phyloP scores from a whole-genome alignment of 2,113 vertebrate species.

The Neotoma lepida region DNA sequence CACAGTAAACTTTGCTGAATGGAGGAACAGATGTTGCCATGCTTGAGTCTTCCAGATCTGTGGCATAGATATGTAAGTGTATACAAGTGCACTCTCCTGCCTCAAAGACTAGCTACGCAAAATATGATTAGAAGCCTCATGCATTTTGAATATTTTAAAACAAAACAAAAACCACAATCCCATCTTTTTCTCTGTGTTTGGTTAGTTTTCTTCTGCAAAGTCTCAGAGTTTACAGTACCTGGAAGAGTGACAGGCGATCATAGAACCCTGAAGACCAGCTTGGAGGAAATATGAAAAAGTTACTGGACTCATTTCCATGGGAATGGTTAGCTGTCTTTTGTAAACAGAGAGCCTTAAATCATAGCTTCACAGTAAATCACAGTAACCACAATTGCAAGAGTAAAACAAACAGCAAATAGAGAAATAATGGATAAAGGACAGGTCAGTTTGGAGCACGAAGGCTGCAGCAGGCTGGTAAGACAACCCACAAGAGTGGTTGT shows the following conservation, averaged over 20 bases:
- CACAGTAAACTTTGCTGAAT: conserved; percentile 5
- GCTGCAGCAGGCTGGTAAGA: background rate
- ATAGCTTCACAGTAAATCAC: background rate
- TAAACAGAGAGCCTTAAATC: background rate
- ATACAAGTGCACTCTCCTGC: conserved; percentile 5
- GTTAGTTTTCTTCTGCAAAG: conserved; percentile 21
- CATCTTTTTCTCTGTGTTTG: conserved; percentile 28
- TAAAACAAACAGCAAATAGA: background rate
- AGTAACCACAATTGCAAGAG: background rate
- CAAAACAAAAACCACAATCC: background rate
- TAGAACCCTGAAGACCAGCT: background rate
- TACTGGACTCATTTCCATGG: background rate
- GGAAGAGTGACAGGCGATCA: background rate
- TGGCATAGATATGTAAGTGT: background rate
- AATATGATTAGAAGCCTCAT: background rate
- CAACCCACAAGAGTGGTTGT: accelerated
- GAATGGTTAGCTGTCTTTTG: conserved; percentile 4
- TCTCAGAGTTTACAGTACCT: background rate
- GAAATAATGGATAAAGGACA: background rate
- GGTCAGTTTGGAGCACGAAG: background rate
- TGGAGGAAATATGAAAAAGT: background rate
- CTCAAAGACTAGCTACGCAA: background rate
- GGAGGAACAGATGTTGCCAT: background rate
- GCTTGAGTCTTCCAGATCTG: background rate
- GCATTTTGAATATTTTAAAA: conserved; percentile 23